phyloP scores from a whole-genome alignment of 2,888 invertebrate genomes.

The Odontocerum albicorne region DNA sequence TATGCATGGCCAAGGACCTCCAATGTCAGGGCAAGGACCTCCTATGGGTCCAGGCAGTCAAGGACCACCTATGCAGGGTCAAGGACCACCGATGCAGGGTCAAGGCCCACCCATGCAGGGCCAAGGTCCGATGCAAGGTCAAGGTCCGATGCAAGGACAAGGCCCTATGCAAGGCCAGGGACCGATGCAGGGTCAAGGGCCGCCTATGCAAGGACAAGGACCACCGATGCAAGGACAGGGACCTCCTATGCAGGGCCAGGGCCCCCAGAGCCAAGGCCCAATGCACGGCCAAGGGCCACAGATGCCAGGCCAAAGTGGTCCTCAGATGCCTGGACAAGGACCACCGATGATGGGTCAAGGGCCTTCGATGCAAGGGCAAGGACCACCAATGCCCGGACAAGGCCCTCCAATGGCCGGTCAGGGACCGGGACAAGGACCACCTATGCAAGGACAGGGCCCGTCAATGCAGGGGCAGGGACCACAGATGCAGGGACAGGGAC shows the following conservation, averaged over 20 bases:
- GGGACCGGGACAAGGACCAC: slow-evolving; percentile 41
- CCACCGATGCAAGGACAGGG: slow-evolving; percentile 41
- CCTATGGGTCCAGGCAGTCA: slow-evolving; percentile 39
- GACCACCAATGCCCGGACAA: slow-evolving; percentile 41
- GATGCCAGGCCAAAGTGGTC: slow-evolving; percentile 40
- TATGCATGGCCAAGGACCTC: slow-evolving; percentile 40
- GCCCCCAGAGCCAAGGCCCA: too few relatives aligned
- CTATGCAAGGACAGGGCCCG: slow-evolving; percentile 40
- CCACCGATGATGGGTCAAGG: slow-evolving; percentile 45
- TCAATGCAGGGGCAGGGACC: slow-evolving; percentile 46
- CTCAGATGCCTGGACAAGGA: slow-evolving; percentile 43
- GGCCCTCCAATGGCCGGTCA: slow-evolving; percentile 27
- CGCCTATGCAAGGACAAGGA: slow-evolving; percentile 43
- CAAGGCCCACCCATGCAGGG: slow-evolving; percentile 39
- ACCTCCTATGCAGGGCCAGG: slow-evolving; percentile 28
- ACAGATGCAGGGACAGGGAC: slow-evolving; percentile 39
- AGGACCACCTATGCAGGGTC: slow-evolving; percentile 22
- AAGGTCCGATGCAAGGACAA: slow-evolving; percentile 36
- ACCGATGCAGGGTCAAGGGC: slow-evolving; percentile 46
- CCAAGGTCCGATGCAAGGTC: slow-evolving; percentile 36
- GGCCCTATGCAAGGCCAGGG: slow-evolving; percentile 39
- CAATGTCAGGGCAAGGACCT: slow-evolving; percentile 46
- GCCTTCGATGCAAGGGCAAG: slow-evolving; percentile 40
- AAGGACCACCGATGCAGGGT: slow-evolving; percentile 42
- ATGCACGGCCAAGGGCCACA: slow-evolving; percentile 37